Conservation (phyloP, 2,113 vertebrate genomes). For the Pelecanus crispus region DNA sequence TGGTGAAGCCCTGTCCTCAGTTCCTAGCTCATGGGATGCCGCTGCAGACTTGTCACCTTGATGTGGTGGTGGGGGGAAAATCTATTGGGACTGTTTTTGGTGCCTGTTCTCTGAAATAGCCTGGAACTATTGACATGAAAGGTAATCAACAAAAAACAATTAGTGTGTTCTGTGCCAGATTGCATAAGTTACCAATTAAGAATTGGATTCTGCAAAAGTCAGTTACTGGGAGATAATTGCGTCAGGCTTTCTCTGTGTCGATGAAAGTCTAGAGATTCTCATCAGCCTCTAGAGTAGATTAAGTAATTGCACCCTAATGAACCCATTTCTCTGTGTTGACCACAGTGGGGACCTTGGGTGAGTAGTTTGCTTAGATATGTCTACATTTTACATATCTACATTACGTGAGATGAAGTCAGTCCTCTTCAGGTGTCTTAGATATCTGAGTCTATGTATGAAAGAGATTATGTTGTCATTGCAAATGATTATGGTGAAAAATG, state of each 20-base stretch:
- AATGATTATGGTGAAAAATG: not conserved
- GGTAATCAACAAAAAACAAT: not conserved
- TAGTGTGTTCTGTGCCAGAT: not conserved
- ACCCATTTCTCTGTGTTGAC: not conserved
- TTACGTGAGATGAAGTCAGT: not conserved
- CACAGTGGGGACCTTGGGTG: not conserved
- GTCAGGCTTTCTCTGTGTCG: not conserved
- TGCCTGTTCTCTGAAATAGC: not conserved
- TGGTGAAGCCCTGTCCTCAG: not conserved
- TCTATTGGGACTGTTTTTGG: not conserved
- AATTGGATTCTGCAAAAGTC: not conserved
- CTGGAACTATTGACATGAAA: not conserved
- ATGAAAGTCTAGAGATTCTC: not conserved
- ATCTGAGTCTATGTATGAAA: not conserved
- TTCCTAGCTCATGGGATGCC: not conserved
- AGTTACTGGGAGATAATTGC: not conserved
- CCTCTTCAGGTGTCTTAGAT: not conserved
- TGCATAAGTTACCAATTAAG: not conserved
- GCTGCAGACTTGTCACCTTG: not conserved
- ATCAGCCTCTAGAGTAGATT: not conserved
- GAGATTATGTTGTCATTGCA: not conserved
- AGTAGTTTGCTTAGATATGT: not conserved
- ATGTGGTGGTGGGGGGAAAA: rapidly evolving
- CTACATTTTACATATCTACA: not conserved
- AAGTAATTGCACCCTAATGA: not conserved